Evolutionary conservation across 2,113 vertebrate genomes (phyloP), one percentile per base, ranked within the genome.

Genomic region (Ovis canadensis): DNA sequence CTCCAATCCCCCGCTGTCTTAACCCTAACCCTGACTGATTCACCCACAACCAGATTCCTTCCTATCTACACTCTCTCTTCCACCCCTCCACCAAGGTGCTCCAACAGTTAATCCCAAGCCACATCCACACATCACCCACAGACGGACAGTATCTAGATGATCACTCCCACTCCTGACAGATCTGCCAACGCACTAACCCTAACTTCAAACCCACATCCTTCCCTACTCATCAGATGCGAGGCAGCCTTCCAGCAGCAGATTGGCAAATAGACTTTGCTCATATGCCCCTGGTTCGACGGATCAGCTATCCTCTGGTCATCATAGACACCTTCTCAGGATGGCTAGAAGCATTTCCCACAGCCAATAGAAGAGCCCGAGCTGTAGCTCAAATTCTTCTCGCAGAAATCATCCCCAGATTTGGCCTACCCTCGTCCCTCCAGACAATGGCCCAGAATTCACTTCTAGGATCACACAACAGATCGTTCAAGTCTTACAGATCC

Each of bases 281-380:
- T 23, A 40, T 40, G n/a, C 2, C n/a, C n/a, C 19, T 19, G n/a
- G 67, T 71, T 23, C 0, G 1, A 71, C n/a, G 0, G n/a, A 23
- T 71, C n/a, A 71, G n/a, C 5, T 71, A 23, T 21, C 9, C 36
- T 23, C n/a, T 23, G n/a, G n/a, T 23, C 19, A 23, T 23, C 19
- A 3, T 12, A 71, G 67, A 71, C n/a, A 40, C 67, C n/a, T 23
- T 71, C n/a, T 40, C n/a, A 40, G 19, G 67, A 71, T 40, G 64
- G n/a, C 17, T 23, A 71, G 67, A 71, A 36, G n/a, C 67, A 71
- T 40, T 71, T 40, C 67, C 10, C n/a, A 71, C 19, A 40, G n/a
- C n/a, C n/a, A 12, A 12, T 23, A 23, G 10, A 40, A 71, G n/a
- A 36, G n/a, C 67, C 19, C 0, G 0, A 71, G 6, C 19, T 23